Evolutionary conservation across 2,797 vertebrate species (phyloP).

Genomic region (Pseudotriccus pelzelni): DNA sequence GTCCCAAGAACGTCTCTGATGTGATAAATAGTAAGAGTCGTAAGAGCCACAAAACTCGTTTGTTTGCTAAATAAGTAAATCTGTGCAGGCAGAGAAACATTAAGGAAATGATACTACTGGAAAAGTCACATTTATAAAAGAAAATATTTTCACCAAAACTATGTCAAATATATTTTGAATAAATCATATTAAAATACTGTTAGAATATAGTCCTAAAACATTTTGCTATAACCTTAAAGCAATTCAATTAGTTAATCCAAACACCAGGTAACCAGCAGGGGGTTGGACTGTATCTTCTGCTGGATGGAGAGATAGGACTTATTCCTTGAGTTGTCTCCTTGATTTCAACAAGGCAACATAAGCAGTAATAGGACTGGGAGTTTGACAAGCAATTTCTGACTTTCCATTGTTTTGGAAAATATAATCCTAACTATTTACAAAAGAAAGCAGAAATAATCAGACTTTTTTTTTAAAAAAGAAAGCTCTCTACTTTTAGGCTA

Average conservation of each 20-base stretch:
- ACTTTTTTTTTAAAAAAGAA: not conserved
- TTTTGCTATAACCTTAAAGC: not conserved
- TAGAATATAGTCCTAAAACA: not conserved
- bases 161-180: not conserved
- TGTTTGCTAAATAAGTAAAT: not conserved
- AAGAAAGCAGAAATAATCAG: not conserved
- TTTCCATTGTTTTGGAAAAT: constrained; percentile 41
- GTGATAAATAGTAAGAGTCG: not conserved
- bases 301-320: not conserved
- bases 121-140: not conserved
- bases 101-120: not conserved
- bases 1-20: not conserved
- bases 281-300: not conserved
- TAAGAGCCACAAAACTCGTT: not conserved
- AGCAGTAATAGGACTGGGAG: not conserved
- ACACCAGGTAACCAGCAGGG: not conserved
- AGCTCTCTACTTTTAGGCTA: not conserved
- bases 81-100: not conserved
- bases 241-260: not conserved
- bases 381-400: not conserved
- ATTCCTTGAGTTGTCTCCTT: not conserved
- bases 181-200: not conserved
- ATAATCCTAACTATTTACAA: not conserved
- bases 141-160: not conserved
- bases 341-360: not conserved